Conservation (phyloP, 2,888 invertebrate genomes). For the Ligdia adustata region DNA sequence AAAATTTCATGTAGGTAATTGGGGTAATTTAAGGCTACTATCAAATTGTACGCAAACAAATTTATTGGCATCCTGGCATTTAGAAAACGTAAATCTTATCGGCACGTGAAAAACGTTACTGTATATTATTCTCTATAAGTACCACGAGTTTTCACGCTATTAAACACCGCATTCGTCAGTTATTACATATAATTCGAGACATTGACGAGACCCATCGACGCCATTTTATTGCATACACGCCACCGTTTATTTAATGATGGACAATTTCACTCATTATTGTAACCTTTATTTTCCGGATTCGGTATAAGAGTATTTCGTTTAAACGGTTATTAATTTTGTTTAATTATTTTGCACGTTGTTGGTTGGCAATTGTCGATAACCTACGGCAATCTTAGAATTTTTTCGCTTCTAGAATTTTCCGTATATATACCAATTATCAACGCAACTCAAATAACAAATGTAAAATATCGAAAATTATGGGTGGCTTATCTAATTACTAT, state of each 20-base stretch:
- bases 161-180: slow-evolving; percentile 31
- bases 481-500: no score
- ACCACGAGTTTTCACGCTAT: slow-evolving; percentile 9
- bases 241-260: slow-evolving; percentile 45
- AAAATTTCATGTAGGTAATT: no score
- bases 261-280: slow-evolving; percentile 40
- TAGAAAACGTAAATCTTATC: no score
- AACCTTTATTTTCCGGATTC: slow-evolving; percentile 40
- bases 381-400: no score
- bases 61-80: no score
- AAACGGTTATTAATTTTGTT: slow-evolving; percentile 35
- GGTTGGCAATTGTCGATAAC: not conserved
- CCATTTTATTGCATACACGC: slow-evolving; percentile 54
- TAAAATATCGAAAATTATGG: no score
- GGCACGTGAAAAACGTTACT: no score
- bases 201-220: slow-evolving; percentile 27
- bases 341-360: slow-evolving; percentile 15
- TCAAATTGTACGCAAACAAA: no score
- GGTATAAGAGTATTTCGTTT: slow-evolving; percentile 25
- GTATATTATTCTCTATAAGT: slow-evolving; percentile 12
- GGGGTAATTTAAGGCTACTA: no score
- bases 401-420: no score
- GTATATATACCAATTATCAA: no score
- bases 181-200: slow-evolving; percentile 30
- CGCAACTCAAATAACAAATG: no score